These are phyloP conservation scores for Porites lutea DNA, from an alignment of 64 coral and sea anemone genomes.

Conservation along the genomic window DNA sequence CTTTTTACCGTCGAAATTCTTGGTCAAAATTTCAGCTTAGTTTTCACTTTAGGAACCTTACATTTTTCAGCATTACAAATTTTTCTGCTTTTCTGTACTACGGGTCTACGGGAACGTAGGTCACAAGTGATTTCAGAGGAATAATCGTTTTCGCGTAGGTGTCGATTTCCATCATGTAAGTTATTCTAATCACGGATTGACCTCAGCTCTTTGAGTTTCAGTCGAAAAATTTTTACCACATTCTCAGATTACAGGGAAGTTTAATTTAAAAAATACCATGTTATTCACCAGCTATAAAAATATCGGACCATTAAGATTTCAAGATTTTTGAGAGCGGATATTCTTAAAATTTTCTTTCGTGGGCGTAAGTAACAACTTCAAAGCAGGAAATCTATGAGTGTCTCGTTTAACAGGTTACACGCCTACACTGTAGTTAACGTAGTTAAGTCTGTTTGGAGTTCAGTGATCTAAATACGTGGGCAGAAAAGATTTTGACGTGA, in stretches of 20 bases:
- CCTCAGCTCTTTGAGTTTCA: background rate
- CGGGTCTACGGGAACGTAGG: background rate
- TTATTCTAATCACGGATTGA: conserved; percentile 6
- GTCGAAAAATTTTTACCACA: background rate
- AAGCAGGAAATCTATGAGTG: background rate
- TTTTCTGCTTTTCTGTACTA: no score
- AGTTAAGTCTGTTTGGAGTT: background rate
- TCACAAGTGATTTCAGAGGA: background rate
- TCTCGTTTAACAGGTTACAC: background rate
- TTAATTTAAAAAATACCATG: no score
- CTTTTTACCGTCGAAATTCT: no score
- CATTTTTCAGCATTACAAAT: no score
- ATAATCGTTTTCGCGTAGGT: background rate
- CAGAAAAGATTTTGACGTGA: background rate
- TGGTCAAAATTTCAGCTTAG: no score
- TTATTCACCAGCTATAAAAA: no score
- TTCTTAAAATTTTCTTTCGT: background rate
- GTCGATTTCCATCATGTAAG: background rate
- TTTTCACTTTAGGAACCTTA: no score
- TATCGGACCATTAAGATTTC: no score
- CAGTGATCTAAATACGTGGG: background rate
- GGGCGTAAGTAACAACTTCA: background rate
- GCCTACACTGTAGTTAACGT: background rate
- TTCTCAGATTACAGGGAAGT: background rate
- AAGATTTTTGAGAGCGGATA: no score